Conservation (phyloP, 2,113 vertebrate genomes). For the Riparia riparia region DNA sequence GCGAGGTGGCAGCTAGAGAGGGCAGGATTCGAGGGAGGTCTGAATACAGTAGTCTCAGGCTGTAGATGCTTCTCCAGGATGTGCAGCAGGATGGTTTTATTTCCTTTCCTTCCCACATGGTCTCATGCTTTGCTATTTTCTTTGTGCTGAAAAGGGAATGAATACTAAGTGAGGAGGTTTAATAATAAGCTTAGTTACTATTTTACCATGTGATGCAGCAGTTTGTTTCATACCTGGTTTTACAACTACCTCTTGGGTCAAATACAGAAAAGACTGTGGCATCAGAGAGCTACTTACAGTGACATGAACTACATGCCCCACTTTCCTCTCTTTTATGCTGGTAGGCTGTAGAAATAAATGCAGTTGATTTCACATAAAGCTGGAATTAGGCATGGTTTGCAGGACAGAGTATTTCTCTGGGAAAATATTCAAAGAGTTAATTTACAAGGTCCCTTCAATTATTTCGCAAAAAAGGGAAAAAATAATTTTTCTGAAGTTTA, state of each 20-base stretch:
- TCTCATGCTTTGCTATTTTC: not conserved
- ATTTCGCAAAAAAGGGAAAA: not conserved
- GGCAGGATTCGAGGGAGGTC: conserved; percentile 72
- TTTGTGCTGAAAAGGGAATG: not conserved
- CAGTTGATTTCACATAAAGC: not conserved
- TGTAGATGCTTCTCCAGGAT: not conserved
- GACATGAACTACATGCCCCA: not conserved
- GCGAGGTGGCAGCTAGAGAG: conserved; percentile 67
- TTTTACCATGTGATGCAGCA: not conserved
- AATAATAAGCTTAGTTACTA: not conserved
- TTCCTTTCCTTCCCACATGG: not conserved
- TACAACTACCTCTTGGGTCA: not conserved
- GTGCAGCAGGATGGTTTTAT: not conserved
- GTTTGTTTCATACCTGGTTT: not conserved
- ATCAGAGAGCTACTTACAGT: not conserved
- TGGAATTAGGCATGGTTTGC: not conserved
- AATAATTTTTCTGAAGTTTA: not conserved
- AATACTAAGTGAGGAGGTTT: not conserved
- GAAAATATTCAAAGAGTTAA: not conserved
- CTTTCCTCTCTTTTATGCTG: not conserved
- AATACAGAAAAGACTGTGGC: not conserved
- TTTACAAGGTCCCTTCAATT: not conserved
- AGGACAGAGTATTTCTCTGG: not conserved
- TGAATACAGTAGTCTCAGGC: not conserved
- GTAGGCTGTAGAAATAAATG: not conserved